Conservation (phyloP, 2,797 vertebrate genomes). For the Sarcophilus harrisii region DNA sequence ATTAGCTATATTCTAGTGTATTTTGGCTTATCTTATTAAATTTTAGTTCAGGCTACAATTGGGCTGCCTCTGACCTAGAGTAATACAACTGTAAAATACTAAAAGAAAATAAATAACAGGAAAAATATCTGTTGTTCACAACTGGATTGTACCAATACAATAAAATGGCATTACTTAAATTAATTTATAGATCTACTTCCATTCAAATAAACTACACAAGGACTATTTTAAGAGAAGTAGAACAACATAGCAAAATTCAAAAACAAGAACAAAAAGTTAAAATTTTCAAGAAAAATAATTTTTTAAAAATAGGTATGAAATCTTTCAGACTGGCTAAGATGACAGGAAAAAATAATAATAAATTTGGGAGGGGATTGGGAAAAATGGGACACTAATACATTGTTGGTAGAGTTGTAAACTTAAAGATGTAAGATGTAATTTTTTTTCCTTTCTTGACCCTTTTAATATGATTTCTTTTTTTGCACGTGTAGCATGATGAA, state of each 20-base stretch:
- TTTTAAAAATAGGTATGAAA: background rate
- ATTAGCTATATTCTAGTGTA: background rate
- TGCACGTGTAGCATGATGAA: too few species aligned
- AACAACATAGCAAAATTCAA: background rate
- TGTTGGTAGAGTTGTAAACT: too few species aligned
- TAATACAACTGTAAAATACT: background rate
- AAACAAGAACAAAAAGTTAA: background rate
- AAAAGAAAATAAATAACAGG: background rate
- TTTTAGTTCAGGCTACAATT: background rate
- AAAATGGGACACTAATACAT: too few species aligned
- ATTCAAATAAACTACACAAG: background rate
- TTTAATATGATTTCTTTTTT: too few species aligned
- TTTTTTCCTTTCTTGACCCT: too few species aligned
- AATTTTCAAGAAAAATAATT: background rate
- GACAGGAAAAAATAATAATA: too few species aligned
- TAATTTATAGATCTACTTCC: background rate
- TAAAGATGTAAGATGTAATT: too few species aligned
- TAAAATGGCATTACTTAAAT: background rate
- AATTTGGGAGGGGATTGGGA: too few species aligned
- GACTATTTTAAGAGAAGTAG: background rate
- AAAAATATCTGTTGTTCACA: background rate
- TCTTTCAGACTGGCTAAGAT: too few species aligned
- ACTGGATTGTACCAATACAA: background rate
- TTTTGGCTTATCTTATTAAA: background rate
- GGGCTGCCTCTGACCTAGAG: background rate